Evolutionary conservation across 2,888 invertebrate species (phyloP).

Genomic region (Chloromyia formosa): DNA sequence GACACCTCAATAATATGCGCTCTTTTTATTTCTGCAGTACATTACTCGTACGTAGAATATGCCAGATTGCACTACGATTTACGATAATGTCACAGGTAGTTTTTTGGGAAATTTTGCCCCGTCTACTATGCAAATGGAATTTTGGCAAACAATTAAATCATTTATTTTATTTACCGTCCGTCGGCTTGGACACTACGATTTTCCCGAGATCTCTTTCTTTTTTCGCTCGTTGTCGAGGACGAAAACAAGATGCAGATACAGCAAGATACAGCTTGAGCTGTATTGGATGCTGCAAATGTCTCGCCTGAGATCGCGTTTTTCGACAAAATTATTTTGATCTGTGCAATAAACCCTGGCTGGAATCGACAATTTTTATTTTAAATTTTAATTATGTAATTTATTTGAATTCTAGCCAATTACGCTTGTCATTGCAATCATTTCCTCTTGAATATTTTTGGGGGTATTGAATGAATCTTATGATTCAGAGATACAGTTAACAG

Average conservation of each 20-base stretch:
- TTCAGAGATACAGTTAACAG: too few relatives aligned
- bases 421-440: background rate
- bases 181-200: conserved; percentile 3
- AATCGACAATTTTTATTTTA: conserved; percentile 22
- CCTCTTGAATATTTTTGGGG: background rate
- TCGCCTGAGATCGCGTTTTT: conserved; percentile 48
- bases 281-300: conserved; percentile 28
- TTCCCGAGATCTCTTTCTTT: background rate
- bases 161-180: conserved; percentile 37
- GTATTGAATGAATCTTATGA: too few relatives aligned
- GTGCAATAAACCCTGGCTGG: conserved; percentile 50
- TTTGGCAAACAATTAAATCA: conserved; percentile 49
- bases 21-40: background rate
- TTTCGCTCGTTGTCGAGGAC: background rate
- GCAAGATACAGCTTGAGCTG: background rate
- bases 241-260: conserved; percentile 46
- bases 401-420: conserved; percentile 13
- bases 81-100: conserved; percentile 34
- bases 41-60: background rate
- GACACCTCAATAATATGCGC: background rate
- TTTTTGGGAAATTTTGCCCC: conserved; percentile 31
- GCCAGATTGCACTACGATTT: background rate
- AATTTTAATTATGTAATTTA: conserved; percentile 18
- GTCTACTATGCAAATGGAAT: conserved; percentile 45
- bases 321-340: conserved; percentile 56